Percentiles rank a stretch among this genome's conserved stretches.
Conservation (phyloP, 2,888 invertebrate species). For the Horisme vitalbata region DNA sequence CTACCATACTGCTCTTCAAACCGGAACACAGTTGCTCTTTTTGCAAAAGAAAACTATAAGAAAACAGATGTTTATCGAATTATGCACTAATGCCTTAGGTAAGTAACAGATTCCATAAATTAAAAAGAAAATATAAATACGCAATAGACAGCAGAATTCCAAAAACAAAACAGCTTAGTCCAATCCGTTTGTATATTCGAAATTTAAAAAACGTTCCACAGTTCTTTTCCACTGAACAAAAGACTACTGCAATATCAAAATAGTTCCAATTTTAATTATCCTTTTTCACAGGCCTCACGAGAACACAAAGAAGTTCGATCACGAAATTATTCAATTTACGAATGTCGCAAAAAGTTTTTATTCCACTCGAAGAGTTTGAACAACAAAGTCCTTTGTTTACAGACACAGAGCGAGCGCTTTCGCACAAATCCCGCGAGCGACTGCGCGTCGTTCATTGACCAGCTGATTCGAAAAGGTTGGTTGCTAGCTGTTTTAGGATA, state of each 20-base stretch:
- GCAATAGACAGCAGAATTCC: constrained; percentile 6
- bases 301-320: no score
- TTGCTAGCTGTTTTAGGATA: constrained; percentile 25
- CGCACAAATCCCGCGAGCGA: constrained; percentile 16
- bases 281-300: no score
- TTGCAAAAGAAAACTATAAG: no score
- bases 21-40: no score
- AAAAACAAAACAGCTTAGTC: constrained; percentile 9
- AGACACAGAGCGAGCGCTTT: constrained; percentile 5
- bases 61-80: no score
- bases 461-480: constrained; percentile 30
- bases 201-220: not conserved
- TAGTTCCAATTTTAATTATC: no score
- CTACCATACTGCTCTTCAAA: constrained; percentile 6
- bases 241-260: constrained; percentile 6
- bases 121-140: not conserved
- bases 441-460: constrained; percentile 33
- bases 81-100: no score
- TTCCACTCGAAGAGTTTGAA: no score
- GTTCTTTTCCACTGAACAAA: constrained; percentile 4
- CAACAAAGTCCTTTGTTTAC: constrained; percentile 26
- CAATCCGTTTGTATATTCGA: not conserved
- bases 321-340: no score
- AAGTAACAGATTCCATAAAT: no score
- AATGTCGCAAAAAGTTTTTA: no score